Evolutionary conservation across 2,888 invertebrate species (phyloP).

Genomic region (Dynastes hyllus): DNA sequence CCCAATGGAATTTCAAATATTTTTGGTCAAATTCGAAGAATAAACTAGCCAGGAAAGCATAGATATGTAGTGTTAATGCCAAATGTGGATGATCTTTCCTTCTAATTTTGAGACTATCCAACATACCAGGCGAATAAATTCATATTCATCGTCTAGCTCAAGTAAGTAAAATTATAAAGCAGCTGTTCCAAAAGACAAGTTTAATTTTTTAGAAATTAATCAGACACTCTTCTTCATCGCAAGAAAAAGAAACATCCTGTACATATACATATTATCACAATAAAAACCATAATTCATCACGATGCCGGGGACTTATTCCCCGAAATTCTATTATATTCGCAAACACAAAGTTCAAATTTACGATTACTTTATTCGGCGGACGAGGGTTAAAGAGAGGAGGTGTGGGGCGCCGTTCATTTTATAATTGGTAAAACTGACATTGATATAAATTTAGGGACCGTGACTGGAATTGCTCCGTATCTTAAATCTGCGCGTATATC

Average conservation of each 20-base stretch:
- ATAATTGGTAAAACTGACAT: slow-evolving; percentile 72
- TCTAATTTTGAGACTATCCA: too few species aligned
- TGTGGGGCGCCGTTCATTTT: slow-evolving; percentile 67
- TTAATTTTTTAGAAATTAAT: too few species aligned
- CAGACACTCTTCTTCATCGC: too few species aligned
- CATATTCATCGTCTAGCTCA: too few species aligned
- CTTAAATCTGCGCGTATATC: slow-evolving; percentile 72
- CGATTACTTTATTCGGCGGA: slow-evolving; percentile 64
- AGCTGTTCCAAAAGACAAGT: too few species aligned
- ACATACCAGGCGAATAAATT: too few species aligned
- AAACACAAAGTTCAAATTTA: slow-evolving; percentile 71
- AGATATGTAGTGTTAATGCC: too few species aligned
- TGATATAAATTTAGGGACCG: slow-evolving; percentile 72
- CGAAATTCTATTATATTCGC: slow-evolving; percentile 69
- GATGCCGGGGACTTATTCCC: slow-evolving; percentile 56
- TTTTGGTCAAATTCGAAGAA: too few species aligned
- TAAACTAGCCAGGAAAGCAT: too few species aligned
- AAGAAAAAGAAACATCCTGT: slow-evolving; percentile 17
- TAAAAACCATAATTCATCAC: slow-evolving; percentile 54
- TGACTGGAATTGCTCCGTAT: slow-evolving; percentile 71
- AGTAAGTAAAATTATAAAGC: too few species aligned
- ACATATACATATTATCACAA: slow-evolving; percentile 45
- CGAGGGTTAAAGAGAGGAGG: slow-evolving; percentile 12
- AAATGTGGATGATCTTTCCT: too few species aligned
- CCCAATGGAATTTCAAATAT: too few species aligned